These are phyloP conservation scores for Dermochelys coriacea DNA, from an alignment of 2,797 vertebrate species.

Conservation along the genomic window DNA sequence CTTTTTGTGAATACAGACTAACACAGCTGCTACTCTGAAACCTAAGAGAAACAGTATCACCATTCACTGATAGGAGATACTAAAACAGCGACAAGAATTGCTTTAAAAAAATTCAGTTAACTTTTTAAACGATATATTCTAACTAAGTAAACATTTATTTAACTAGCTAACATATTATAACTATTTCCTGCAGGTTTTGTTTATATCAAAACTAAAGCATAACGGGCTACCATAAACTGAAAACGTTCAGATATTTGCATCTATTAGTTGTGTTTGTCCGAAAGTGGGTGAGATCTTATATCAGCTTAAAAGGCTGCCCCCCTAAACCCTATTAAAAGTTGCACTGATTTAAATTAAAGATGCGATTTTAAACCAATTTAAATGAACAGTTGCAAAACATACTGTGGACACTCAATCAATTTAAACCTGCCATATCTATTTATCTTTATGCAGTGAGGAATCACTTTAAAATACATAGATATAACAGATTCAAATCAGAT, in stretches of 20 bases:
- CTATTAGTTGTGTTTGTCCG: background rate
- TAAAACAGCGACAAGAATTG: background rate
- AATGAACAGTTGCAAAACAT: background rate
- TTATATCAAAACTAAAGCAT: background rate
- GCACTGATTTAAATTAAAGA: constrained; percentile 46
- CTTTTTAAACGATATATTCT: background rate
- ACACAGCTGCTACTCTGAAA: too few species aligned
- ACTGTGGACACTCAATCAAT: background rate
- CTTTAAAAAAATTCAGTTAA: constrained; percentile 4
- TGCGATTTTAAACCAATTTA: background rate
- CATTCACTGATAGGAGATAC: background rate
- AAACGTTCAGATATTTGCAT: constrained; percentile 12
- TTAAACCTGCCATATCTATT: background rate
- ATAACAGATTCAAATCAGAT: background rate
- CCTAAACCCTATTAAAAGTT: background rate
- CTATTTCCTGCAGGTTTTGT: background rate
- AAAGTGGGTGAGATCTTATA: background rate
- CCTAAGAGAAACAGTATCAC: constrained; percentile 27
- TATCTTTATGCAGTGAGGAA: background rate
- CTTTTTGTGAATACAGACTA: too few species aligned
- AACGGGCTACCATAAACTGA: background rate
- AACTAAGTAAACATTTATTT: constrained; percentile 49
- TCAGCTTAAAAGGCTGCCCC: background rate
- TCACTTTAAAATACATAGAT: background rate
- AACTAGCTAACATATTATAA: constrained; percentile 26